Conservation (phyloP, 2,888 invertebrate species). For the Apomyelois bistriatella region DNA sequence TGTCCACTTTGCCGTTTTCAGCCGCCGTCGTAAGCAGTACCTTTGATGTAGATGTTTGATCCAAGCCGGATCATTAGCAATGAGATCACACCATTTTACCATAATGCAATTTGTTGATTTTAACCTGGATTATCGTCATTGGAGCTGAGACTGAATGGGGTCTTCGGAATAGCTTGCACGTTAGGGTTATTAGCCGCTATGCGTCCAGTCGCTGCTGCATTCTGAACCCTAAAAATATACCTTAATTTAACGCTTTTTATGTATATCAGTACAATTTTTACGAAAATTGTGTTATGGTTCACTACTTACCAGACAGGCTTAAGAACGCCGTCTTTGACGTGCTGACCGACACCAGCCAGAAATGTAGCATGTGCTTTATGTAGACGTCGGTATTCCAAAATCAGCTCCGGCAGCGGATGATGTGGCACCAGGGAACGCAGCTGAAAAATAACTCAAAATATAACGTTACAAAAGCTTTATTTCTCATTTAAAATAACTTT, state of each 20-base stretch:
- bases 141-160: slow-evolving; percentile 43
- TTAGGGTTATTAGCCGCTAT: slow-evolving; percentile 70
- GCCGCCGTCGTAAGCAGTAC: too few species aligned
- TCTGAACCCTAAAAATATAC: slow-evolving; percentile 56
- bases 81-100: background rate
- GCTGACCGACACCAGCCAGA: slow-evolving; percentile 59
- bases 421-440: slow-evolving; percentile 50
- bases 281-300: background rate
- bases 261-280: too few species aligned
- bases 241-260: background rate
- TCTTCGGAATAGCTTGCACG: slow-evolving; percentile 72
- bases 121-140: background rate
- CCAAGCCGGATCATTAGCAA: too few species aligned
- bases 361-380: slow-evolving; percentile 73
- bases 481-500: background rate
- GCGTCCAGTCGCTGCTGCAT: slow-evolving; percentile 70
- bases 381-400: slow-evolving; percentile 68
- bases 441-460: slow-evolving; percentile 29
- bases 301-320: slow-evolving; percentile 58
- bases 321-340: slow-evolving; percentile 52
- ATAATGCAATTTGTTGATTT: background rate
- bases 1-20: too few species aligned
- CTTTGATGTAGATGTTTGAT: too few species aligned
- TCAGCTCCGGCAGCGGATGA: slow-evolving; percentile 63
- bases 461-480: background rate